These are phyloP conservation scores for Bradypodion ventrale DNA, from an alignment of 2,797 vertebrate genomes.

Conservation along the genomic window DNA sequence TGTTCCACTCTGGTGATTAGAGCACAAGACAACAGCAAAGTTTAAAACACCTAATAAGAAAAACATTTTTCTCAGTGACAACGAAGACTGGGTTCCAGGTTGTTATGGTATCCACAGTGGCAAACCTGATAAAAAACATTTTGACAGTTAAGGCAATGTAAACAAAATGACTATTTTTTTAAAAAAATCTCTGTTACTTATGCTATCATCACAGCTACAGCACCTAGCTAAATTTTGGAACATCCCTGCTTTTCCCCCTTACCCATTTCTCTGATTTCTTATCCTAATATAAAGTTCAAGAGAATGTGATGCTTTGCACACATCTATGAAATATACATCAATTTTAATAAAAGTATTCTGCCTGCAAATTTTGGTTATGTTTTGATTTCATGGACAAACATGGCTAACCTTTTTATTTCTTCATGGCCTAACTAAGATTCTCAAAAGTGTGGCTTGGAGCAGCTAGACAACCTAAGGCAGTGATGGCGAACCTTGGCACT, in stretches of 20 bases:
- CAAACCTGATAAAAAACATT: neutral
- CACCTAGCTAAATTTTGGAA: neutral
- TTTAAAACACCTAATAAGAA: neutral
- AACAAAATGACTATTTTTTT: neutral
- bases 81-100: neutral
- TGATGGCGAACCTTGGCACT: too few relatives aligned
- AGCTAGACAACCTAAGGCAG: too few relatives aligned
- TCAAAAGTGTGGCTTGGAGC: too few relatives aligned
- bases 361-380: too few relatives aligned
- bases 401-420: too few relatives aligned
- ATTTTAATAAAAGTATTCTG: too few relatives aligned
- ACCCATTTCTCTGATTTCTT: neutral
- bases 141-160: slow-evolving; percentile 4
- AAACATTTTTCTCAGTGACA: neutral
- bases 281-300: neutral
- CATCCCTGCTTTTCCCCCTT: neutral
- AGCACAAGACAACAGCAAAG: neutral
- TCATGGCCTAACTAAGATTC: too few relatives aligned
- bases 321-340: too few relatives aligned
- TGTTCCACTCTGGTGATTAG: neutral
- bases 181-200: neutral
- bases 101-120: neutral
- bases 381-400: too few relatives aligned
- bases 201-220: neutral
- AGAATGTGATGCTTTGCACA: too few relatives aligned